Percentiles rank a stretch among this genome's conserved stretches.
phyloP scores from a whole-genome alignment of 2,113 vertebrate species.

The Orthonyx spaldingii region DNA sequence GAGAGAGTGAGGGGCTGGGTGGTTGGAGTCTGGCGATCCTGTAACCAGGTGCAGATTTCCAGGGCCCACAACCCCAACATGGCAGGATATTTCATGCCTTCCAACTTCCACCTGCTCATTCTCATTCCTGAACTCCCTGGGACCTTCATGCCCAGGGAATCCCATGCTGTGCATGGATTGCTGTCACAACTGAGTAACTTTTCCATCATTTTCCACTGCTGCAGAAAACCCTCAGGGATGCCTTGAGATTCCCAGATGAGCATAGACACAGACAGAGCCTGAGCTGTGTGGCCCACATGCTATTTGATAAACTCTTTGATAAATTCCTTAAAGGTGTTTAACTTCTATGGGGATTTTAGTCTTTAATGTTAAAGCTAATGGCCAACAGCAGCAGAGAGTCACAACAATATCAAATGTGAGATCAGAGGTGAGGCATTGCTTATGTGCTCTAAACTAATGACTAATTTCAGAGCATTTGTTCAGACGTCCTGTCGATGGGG shows the following conservation, averaged over 20 bases:
- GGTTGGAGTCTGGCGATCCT: background rate
- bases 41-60: background rate
- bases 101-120: background rate
- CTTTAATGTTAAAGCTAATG: background rate
- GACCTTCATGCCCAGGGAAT: background rate
- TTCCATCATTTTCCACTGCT: background rate
- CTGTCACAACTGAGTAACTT: background rate
- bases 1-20: background rate
- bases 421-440: background rate
- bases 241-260: background rate
- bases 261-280: background rate
- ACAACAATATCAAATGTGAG: background rate
- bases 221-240: background rate
- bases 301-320: background rate
- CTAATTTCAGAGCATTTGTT: background rate
- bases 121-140: background rate
- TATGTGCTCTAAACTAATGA: background rate
- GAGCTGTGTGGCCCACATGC: background rate
- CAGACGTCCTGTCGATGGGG: background rate
- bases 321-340: background rate
- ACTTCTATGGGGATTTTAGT: background rate
- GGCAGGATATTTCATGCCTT: background rate
- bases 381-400: background rate
- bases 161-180: rapidly evolving
- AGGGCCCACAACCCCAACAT: background rate